These are phyloP conservation scores for Sympetrum striolatum DNA, from an alignment of 2,888 invertebrate genomes.

Conservation along the genomic window DNA sequence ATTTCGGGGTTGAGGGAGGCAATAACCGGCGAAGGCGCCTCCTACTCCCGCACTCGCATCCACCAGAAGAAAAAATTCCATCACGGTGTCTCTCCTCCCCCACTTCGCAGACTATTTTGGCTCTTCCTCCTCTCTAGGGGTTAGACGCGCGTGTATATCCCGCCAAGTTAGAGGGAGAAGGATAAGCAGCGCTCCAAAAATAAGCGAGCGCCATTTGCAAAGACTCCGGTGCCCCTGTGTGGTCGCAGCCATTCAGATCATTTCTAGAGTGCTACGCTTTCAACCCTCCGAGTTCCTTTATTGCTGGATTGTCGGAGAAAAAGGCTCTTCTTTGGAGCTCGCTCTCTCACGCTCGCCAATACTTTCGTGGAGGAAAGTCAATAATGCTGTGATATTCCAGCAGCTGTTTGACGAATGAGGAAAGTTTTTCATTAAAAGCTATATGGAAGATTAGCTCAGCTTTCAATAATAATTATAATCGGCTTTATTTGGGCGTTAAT, in stretches of 20 bases:
- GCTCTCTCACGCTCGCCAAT: too few species aligned
- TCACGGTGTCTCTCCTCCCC: not conserved
- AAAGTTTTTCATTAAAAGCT: too few species aligned
- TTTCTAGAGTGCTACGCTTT: not conserved
- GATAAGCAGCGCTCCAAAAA: conserved; percentile 22
- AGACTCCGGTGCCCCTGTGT: not conserved
- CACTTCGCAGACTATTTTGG: conserved; percentile 33
- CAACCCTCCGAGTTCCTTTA: not conserved
- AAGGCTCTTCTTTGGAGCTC: too few species aligned
- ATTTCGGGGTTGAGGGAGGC: not conserved
- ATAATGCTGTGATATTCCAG: too few species aligned
- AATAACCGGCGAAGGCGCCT: not conserved
- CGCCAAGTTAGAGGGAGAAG: not conserved
- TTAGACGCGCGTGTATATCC: not conserved
- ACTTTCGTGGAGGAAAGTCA: too few species aligned
- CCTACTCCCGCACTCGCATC: not conserved
- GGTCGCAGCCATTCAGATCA: not conserved
- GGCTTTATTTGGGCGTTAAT: too few species aligned
- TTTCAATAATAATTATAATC: too few species aligned
- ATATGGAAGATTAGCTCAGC: too few species aligned
- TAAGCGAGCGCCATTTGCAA: conserved; percentile 30
- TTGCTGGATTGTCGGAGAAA: too few species aligned
- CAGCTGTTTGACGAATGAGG: too few species aligned
- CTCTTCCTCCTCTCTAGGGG: conserved; percentile 10
- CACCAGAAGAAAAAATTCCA: not conserved